phyloP scores from a whole-genome alignment of 92 coral and sea anemone genomes.

The Epizoanthus rinbou region DNA sequence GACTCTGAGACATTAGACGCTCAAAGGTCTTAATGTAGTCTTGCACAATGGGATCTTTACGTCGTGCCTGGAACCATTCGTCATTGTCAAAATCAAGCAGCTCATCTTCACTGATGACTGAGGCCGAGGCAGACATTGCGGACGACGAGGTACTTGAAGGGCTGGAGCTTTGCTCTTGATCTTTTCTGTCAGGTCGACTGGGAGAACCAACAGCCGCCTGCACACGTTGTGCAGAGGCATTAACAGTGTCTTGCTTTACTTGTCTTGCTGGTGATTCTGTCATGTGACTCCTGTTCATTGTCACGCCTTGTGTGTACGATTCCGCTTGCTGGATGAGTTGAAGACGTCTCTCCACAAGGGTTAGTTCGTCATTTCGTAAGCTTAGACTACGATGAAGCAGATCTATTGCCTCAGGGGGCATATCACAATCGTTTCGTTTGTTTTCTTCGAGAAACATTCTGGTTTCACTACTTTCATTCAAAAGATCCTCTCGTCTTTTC shows the following conservation, averaged over 20 bases:
- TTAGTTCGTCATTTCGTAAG: constrained; percentile 26
- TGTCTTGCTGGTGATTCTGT: constrained; percentile 8
- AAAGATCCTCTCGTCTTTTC: constrained; percentile 7
- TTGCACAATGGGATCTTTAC: constrained; percentile 92
- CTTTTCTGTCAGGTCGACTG: not conserved
- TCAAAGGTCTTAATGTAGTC: constrained; percentile 92
- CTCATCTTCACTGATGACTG: constrained; percentile 37
- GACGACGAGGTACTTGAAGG: constrained; percentile 8
- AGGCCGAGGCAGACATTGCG: not conserved
- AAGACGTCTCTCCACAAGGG: constrained; percentile 34
- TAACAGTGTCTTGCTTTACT: constrained; percentile 32
- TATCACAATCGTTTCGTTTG: not conserved
- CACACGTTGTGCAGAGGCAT: constrained; percentile 11
- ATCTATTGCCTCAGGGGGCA: constrained; percentile 24
- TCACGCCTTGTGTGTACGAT: constrained; percentile 27
- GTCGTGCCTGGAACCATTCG: constrained; percentile 88
- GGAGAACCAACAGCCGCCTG: not conserved
- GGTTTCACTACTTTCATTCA: not conserved
- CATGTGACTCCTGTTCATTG: constrained; percentile 19
- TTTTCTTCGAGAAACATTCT: not conserved
- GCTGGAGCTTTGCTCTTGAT: not conserved
- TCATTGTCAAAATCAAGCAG: constrained; percentile 70
- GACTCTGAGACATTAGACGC: constrained; percentile 40
- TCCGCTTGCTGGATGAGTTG: constrained; percentile 22
- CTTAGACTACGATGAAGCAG: constrained; percentile 4